phyloP scores from a whole-genome alignment of 2,113 vertebrate species.

The Indicator indicator region DNA sequence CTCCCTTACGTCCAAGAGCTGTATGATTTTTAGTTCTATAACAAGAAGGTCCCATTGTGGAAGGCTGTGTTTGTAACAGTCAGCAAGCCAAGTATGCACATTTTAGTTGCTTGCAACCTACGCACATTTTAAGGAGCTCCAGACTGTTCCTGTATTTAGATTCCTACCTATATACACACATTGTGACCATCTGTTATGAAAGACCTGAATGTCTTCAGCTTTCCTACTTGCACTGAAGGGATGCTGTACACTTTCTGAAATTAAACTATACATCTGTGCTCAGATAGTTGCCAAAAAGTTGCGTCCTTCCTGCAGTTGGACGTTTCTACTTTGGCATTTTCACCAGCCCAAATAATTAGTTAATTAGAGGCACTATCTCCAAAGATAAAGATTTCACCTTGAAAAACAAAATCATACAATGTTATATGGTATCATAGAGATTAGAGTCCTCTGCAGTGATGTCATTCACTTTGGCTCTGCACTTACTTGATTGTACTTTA shows the following conservation, averaged over 20 bases:
- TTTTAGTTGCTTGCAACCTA: background rate
- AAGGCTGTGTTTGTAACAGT: background rate
- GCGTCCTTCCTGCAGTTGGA: background rate
- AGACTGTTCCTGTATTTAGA: background rate
- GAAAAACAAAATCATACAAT: constrained; percentile 40
- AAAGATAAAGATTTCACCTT: constrained; percentile 57
- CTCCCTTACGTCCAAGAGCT: background rate
- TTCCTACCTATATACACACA: background rate
- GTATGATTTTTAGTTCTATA: background rate
- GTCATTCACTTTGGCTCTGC: constrained; percentile 36
- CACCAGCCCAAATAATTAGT: constrained; percentile 29
- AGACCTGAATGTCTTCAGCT: background rate
- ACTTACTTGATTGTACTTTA: constrained; percentile 6
- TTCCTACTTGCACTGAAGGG: background rate
- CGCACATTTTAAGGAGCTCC: background rate
- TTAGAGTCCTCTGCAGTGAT: constrained; percentile 42
- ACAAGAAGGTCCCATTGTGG: background rate
- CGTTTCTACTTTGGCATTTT: constrained; percentile 40
- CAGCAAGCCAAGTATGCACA: background rate
- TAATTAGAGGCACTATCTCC: constrained; percentile 36
- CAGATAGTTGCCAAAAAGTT: constrained; percentile 5
- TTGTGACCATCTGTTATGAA: background rate
- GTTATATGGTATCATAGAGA: constrained; percentile 16
- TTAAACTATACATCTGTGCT: background rate
- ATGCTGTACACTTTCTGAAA: background rate